Evolutionary conservation across 2,797 vertebrate species (phyloP).

Genomic region (Gobio occitaniae): DNA sequence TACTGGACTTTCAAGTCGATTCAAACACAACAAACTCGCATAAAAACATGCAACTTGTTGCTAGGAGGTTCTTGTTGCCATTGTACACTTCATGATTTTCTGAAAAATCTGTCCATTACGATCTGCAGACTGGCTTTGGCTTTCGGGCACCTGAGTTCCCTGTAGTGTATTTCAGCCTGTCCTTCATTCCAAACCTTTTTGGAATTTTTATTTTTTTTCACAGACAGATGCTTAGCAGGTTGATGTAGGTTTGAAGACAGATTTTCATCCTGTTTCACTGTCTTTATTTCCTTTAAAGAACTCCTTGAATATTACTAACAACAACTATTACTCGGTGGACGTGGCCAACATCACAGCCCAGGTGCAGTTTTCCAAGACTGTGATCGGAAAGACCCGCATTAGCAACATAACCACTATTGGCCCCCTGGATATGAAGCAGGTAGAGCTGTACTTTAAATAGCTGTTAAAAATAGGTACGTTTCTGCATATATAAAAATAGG

Average conservation of each 20-base stretch:
- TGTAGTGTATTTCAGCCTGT: not conserved
- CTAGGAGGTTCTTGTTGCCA: too few relatives aligned
- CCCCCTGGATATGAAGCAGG: conserved; percentile 92
- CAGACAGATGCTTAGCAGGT: not conserved
- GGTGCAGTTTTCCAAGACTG: conserved; percentile 93
- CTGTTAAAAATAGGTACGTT: not conserved
- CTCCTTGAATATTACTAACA: conserved; percentile 95
- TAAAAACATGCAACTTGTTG: too few relatives aligned
- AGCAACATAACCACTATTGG: conserved; percentile 89
- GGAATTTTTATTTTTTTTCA: not conserved
- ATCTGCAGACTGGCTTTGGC: too few relatives aligned
- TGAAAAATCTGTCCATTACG: not conserved
- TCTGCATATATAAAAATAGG: not conserved
- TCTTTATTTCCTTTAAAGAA: conserved; percentile 77
- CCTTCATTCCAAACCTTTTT: not conserved
- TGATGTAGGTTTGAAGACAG: not conserved
- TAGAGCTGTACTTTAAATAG: conserved; percentile 53
- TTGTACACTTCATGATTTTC: not conserved
- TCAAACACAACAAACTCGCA: not conserved
- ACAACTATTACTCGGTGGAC: conserved; percentile 93
- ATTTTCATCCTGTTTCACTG: not conserved
- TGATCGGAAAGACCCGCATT: conserved; percentile 90
- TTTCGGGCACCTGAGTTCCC: not conserved
- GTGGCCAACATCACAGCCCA: conserved; percentile 93
- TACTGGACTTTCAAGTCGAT: not conserved